A percentile compares a stretch with the other conserved stretches of the same genome.
Conservation (phyloP, 2,888 invertebrate genomes). For the Perithous albicinctus region DNA sequence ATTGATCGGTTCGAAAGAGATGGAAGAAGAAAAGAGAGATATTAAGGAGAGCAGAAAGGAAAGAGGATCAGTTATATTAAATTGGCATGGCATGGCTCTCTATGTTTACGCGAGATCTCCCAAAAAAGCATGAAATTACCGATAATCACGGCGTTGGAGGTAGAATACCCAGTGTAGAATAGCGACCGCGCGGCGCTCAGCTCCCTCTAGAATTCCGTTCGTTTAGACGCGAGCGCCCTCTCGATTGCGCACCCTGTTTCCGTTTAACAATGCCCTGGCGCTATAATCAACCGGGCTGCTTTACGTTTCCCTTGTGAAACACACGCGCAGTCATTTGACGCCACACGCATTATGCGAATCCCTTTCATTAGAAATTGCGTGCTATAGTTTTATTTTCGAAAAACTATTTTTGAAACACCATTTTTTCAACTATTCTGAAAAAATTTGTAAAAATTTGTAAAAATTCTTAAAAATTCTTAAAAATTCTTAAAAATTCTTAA, state of each 20-base stretch:
- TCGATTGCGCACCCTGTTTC: conserved; percentile 44
- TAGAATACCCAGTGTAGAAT: conserved; percentile 47
- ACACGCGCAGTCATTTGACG: conserved; percentile 67
- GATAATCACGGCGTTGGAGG: conserved; percentile 78
- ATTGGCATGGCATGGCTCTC: conserved; percentile 78
- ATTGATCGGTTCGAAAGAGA: conserved; percentile 79
- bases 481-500: no score
- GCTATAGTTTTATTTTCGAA: no score
- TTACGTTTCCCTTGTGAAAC: conserved; percentile 14
- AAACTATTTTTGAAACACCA: no score
- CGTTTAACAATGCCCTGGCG: conserved; percentile 59
- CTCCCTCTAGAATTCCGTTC: conserved; percentile 55
- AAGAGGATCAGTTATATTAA: conserved; percentile 77
- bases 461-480: no score
- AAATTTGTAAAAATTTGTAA: no score
- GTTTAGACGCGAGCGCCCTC: conserved; percentile 25
- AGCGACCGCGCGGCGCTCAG: conserved; percentile 38
- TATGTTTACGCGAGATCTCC: conserved; percentile 81
- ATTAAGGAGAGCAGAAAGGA: background rate
- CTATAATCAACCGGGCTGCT: conserved; percentile 67
- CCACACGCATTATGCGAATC: conserved; percentile 62
- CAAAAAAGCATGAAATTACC: conserved; percentile 83
- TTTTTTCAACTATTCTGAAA: no score
- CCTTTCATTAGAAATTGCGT: no score
- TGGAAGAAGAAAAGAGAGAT: conserved; percentile 47